phyloP scores from a whole-genome alignment of 2,888 invertebrate genomes.

The Pollenia amentaria region DNA sequence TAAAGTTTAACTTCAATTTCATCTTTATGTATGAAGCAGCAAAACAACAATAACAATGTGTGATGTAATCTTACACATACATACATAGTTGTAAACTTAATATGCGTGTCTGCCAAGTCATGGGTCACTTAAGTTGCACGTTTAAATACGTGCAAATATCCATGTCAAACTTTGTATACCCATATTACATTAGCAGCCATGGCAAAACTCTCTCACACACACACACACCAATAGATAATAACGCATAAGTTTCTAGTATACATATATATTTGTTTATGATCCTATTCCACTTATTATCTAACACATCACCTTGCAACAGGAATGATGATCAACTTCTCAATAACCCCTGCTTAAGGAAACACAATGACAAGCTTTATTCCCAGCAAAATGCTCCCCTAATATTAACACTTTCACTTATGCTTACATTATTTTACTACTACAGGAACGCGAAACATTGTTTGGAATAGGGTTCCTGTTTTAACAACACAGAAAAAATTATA shows the following conservation, averaged over 20 bases:
- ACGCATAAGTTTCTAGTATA: neutral
- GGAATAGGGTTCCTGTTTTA: no score
- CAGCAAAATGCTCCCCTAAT: neutral
- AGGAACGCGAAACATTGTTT: no score
- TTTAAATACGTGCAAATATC: conserved; percentile 62
- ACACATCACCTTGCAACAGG: conserved; percentile 45
- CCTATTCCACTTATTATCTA: conserved; percentile 13
- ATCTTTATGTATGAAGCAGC: neutral
- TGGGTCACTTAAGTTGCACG: conserved; percentile 62
- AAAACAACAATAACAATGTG: neutral
- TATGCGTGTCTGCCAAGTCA: conserved; percentile 26
- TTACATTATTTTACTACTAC: neutral
- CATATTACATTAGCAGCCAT: neutral
- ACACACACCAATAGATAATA: neutral
- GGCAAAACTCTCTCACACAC: neutral
- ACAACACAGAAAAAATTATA: no score
- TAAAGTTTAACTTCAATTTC: conserved; percentile 30
- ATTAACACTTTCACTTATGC: conserved; percentile 7
- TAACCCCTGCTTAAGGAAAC: neutral
- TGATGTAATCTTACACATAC: neutral
- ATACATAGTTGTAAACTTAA: neutral
- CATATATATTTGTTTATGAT: conserved; percentile 3
- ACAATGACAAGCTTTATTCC: conserved; percentile 1
- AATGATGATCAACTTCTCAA: neutral
- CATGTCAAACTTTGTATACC: conserved; percentile 32